Conservation (phyloP, 2,113 vertebrate species). For the Menura novaehollandiae region DNA sequence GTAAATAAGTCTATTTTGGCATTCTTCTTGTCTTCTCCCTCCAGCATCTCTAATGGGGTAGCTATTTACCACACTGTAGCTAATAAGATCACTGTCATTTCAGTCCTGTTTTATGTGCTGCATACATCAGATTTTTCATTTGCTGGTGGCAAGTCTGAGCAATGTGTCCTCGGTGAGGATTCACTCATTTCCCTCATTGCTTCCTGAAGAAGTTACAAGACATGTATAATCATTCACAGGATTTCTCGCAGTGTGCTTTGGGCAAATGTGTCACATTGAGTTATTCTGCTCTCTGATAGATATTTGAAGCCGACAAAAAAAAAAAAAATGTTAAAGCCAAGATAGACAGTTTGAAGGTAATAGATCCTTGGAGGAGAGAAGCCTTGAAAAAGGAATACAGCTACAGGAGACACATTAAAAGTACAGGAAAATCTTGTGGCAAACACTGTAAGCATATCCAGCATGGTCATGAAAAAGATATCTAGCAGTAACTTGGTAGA, state of each 20-base stretch:
- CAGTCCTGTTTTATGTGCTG: neutral
- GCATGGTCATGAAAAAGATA: neutral
- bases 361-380: neutral
- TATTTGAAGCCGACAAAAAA: neutral
- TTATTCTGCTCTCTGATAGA: neutral
- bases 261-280: neutral
- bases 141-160: neutral
- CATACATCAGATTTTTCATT: neutral
- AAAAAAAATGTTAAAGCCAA: neutral
- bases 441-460: neutral
- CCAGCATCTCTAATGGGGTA: neutral
- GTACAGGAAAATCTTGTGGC: neutral
- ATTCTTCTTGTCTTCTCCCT: neutral
- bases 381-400: neutral
- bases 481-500: neutral
- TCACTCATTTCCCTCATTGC: neutral
- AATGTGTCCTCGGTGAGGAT: neutral
- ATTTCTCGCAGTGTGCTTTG: neutral
- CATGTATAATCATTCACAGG: neutral
- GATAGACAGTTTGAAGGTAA: neutral
- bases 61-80: neutral
- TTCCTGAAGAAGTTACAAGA: constrained; percentile 3
- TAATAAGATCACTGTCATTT: neutral
- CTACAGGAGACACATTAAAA: neutral
- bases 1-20: neutral